phyloP scores from a whole-genome alignment of 2,888 invertebrate genomes.

The Nomada ferruginata region DNA sequence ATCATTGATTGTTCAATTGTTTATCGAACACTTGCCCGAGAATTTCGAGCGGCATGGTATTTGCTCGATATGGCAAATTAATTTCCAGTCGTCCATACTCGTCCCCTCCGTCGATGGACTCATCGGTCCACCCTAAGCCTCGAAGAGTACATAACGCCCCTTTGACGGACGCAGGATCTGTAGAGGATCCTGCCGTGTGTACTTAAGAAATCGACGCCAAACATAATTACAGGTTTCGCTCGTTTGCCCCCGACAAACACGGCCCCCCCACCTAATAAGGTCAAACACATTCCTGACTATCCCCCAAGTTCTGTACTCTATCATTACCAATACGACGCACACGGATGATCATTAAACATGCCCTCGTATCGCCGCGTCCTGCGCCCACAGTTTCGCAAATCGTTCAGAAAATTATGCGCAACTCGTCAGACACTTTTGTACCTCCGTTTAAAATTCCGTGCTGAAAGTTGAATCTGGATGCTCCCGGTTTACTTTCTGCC shows the following conservation, averaged over 20 bases:
- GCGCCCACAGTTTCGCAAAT: background rate
- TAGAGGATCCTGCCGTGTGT: constrained; percentile 73
- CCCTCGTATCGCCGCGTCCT: constrained; percentile 15
- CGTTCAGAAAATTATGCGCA: constrained; percentile 29
- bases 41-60: background rate
- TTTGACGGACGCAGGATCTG: constrained; percentile 69
- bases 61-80: constrained; percentile 46
- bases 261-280: constrained; percentile 71
- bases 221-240: constrained; percentile 81
- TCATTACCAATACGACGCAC: constrained; percentile 17
- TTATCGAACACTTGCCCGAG: background rate
- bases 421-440: background rate
- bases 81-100: constrained; percentile 37
- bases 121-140: constrained; percentile 58
- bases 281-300: constrained; percentile 69
- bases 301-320: constrained; percentile 41
- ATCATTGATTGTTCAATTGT: background rate
- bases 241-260: constrained; percentile 79
- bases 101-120: constrained; percentile 37
- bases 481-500: background rate
- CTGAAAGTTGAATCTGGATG: background rate
- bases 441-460: background rate
- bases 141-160: constrained; percentile 67
- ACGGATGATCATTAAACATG: constrained; percentile 38
- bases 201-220: constrained; percentile 80